Percentiles rank a stretch among this genome's conserved stretches.
Evolutionary conservation across 2,797 vertebrate species (phyloP).

Genomic region (Pogonophryne albipinna): DNA sequence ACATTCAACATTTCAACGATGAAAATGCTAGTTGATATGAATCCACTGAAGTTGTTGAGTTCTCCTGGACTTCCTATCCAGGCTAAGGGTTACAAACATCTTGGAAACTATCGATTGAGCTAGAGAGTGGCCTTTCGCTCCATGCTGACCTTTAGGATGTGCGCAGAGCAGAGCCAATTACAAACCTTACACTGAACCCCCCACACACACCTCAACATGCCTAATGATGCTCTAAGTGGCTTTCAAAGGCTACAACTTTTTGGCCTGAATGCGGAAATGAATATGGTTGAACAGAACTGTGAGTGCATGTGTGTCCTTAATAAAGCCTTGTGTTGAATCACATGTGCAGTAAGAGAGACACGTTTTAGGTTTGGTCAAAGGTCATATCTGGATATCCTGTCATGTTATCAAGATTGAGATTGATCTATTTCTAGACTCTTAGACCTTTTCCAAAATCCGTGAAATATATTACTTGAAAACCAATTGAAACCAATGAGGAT

Average conservation of each 20-base stretch:
- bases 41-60: constrained; percentile 8
- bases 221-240: constrained; percentile 62
- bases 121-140: constrained; percentile 63
- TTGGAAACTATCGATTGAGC: constrained; percentile 55
- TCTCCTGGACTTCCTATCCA: constrained; percentile 8
- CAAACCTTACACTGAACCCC: constrained; percentile 27
- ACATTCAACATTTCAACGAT: neutral
- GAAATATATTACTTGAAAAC: neutral
- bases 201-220: constrained; percentile 23
- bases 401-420: neutral
- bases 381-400: neutral
- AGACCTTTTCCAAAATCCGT: neutral
- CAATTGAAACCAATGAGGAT: too few relatives aligned
- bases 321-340: neutral
- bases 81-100: neutral
- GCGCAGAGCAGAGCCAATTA: constrained; percentile 63
- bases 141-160: constrained; percentile 68
- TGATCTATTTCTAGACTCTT: neutral
- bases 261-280: constrained; percentile 21
- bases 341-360: neutral
- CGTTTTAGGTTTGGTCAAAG: neutral
- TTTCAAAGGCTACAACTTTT: constrained; percentile 18
- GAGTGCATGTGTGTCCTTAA: neutral
- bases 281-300: neutral
- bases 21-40: constrained; percentile 47